Conservation (phyloP, 2,888 invertebrate species). For the Danaus chrysippus region DNA sequence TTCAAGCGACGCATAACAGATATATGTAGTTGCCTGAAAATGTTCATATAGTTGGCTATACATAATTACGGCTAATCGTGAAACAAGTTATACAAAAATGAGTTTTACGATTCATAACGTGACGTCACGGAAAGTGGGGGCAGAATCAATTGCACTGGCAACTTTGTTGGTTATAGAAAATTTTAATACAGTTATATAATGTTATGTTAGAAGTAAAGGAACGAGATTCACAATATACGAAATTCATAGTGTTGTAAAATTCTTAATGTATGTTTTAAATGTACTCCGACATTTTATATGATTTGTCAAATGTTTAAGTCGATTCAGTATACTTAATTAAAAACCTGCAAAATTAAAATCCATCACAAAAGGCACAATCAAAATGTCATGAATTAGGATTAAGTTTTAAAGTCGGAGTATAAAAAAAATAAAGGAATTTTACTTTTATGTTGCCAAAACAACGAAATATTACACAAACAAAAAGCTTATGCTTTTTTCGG, state of each 20-base stretch:
- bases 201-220: neutral
- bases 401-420: neutral
- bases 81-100: no score
- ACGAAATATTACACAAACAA: no score
- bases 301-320: no score
- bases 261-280: neutral
- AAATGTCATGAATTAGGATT: neutral
- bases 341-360: no score
- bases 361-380: conserved; percentile 3
- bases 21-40: no score
- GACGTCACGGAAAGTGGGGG: neutral
- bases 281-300: neutral
- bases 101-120: no score
- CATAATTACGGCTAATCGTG: no score
- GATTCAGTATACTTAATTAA: no score
- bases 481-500: no score
- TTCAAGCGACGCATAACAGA: no score
- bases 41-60: no score
- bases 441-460: neutral
- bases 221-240: conserved; percentile 9
- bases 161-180: neutral
- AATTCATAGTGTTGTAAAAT: conserved; percentile 5
- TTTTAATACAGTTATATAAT: conserved; percentile 5
- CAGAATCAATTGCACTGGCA: conserved; percentile 4
- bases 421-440: neutral